A percentile compares a stretch with the other conserved stretches of the same genome.
Conservation (phyloP, 2,888 invertebrate genomes). For the Orchestes rusci region DNA sequence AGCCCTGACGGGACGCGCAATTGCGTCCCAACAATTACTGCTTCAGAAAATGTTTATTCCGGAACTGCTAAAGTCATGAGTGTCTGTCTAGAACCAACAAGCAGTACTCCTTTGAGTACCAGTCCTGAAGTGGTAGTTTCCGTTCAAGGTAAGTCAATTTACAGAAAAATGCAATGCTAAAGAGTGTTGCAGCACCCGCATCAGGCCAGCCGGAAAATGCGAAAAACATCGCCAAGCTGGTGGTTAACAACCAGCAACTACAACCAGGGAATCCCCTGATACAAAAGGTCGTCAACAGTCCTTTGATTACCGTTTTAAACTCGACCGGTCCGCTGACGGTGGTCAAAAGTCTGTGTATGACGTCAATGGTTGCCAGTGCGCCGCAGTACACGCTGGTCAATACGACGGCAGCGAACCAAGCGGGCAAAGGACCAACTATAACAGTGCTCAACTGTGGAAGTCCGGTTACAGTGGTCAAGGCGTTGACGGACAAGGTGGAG, state of each 20-base stretch:
- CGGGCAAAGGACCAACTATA: constrained; percentile 38
- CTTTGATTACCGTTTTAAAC: constrained; percentile 42
- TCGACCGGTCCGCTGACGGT: constrained; percentile 41
- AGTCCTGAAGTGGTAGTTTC: constrained; percentile 15
- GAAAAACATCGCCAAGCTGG: constrained; percentile 34
- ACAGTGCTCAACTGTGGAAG: constrained; percentile 38
- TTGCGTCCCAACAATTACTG: not conserved
- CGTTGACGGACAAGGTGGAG: constrained; percentile 3
- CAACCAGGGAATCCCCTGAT: constrained; percentile 26
- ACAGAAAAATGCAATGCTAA: too few species aligned
- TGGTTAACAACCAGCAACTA: constrained; percentile 29
- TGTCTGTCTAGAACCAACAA: too few species aligned
- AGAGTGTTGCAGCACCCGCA: too few species aligned
- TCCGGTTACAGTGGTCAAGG: constrained; percentile 40
- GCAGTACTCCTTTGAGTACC: too few species aligned
- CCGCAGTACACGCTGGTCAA: constrained; percentile 40
- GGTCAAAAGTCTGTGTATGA: constrained; percentile 40
- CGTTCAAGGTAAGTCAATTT: too few species aligned
- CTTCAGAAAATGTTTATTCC: constrained; percentile 27
- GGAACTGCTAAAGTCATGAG: constrained; percentile 37
- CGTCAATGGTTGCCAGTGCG: constrained; percentile 32
- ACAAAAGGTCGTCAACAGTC: constrained; percentile 37
- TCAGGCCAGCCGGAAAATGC: too few species aligned
- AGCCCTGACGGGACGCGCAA: constrained; percentile 36
- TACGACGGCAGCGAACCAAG: constrained; percentile 35